A percentile compares a stretch with the other conserved stretches of the same genome.
Conservation (phyloP, 1,140 invertebrate genomes). For the Solenopsis invicta region DNA sequence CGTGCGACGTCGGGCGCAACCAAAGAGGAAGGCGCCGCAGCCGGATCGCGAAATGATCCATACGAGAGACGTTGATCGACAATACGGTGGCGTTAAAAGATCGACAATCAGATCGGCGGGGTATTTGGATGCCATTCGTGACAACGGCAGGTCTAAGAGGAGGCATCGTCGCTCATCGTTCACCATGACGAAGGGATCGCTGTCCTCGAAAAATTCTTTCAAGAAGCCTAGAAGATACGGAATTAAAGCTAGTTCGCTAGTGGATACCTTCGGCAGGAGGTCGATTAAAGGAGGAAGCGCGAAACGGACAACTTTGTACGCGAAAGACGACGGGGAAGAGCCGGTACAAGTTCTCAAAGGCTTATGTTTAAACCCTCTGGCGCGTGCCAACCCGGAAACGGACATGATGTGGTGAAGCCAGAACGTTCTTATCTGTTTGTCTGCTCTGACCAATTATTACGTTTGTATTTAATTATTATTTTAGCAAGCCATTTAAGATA, state of each 20-base stretch:
- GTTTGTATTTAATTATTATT: constrained; percentile 13
- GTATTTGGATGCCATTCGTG: not conserved
- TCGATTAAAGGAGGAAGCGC: constrained; percentile 55
- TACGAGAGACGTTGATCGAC: constrained; percentile 23
- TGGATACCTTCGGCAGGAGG: constrained; percentile 50
- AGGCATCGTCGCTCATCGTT: constrained; percentile 68
- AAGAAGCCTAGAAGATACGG: constrained; percentile 52
- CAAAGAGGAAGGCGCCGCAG: constrained; percentile 69
- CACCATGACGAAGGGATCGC: constrained; percentile 68
- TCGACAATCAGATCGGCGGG: constrained; percentile 31
- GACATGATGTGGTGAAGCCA: constrained; percentile 84
- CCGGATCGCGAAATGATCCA: constrained; percentile 14
- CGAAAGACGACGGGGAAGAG: constrained; percentile 83
- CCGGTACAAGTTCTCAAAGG: constrained; percentile 81
- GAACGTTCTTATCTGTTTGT: not conserved
- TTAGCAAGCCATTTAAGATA: constrained; percentile 6
- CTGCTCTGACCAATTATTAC: not conserved
- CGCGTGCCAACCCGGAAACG: constrained; percentile 79
- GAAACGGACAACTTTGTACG: constrained; percentile 84
- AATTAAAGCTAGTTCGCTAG: constrained; percentile 55
- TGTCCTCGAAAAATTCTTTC: constrained; percentile 73
- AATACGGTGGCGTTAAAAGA: constrained; percentile 24
- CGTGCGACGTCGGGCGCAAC: constrained; percentile 65
- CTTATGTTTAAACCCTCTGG: constrained; percentile 84
- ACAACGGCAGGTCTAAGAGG: constrained; percentile 22